These are phyloP conservation scores for Noturus placidus DNA, from an alignment of 2,113 vertebrate species.

Conservation along the genomic window DNA sequence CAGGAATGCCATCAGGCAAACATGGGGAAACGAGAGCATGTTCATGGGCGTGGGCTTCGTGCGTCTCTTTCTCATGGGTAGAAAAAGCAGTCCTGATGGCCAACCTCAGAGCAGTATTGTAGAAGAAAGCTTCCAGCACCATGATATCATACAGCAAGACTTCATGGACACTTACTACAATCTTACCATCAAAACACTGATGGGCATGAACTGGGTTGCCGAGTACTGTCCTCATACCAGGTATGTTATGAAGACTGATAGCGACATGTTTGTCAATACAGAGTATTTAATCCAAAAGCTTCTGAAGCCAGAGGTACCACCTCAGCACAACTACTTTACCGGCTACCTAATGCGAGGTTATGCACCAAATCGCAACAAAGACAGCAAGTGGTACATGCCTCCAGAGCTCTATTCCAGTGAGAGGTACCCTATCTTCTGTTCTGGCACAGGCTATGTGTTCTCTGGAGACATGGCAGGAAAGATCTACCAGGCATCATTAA, in stretches of 20 bases:
- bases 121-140: slow-evolving; percentile 85
- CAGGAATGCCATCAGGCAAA: slow-evolving; percentile 89
- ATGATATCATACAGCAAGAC: slow-evolving; percentile 92
- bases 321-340: slow-evolving; percentile 88
- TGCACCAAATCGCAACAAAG: slow-evolving; percentile 91
- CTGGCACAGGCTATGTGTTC: slow-evolving; percentile 96
- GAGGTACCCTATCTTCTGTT: slow-evolving; percentile 96
- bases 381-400: slow-evolving; percentile 98
- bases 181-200: slow-evolving; percentile 97
- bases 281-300: slow-evolving; percentile 97
- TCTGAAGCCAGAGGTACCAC: slow-evolving; percentile 86
- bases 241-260: slow-evolving; percentile 98
- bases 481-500: slow-evolving; percentile 90
- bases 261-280: slow-evolving; percentile 98
- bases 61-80: slow-evolving; percentile 86
- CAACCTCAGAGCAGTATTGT: slow-evolving; percentile 80
- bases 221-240: slow-evolving; percentile 82
- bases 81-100: slow-evolving; percentile 70
- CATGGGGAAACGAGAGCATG: slow-evolving; percentile 91
- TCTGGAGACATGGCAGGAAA: slow-evolving; percentile 94
- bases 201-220: slow-evolving; percentile 99
- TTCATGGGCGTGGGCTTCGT: slow-evolving; percentile 80
- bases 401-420: slow-evolving; percentile 93
- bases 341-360: slow-evolving; percentile 96
- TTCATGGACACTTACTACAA: slow-evolving; percentile 96